Evolutionary conservation across 2,888 invertebrate species (phyloP).

Genomic region (Acronicta alni): DNA sequence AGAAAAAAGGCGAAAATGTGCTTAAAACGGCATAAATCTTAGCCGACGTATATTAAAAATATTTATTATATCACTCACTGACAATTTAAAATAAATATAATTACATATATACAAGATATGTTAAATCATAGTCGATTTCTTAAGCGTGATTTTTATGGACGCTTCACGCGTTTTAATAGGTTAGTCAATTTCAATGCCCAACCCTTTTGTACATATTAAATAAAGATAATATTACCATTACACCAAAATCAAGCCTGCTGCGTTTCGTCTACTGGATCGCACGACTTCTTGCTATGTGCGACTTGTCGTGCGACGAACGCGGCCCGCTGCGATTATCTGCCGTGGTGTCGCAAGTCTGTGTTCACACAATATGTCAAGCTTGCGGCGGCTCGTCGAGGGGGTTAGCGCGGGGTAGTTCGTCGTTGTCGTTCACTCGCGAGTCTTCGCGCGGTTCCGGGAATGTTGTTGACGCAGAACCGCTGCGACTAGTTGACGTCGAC

Average conservation of each 20-base stretch:
- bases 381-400: slow-evolving; percentile 86
- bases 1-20: slow-evolving; percentile 28
- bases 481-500: slow-evolving; percentile 64
- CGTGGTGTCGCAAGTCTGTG: not conserved
- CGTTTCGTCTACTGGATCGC: not conserved
- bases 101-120: slow-evolving; percentile 16
- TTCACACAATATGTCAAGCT: slow-evolving; percentile 71
- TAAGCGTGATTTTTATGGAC: not conserved
- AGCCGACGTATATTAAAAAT: slow-evolving; percentile 14
- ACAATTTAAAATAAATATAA: slow-evolving; percentile 23
- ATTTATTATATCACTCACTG: not conserved
- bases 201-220: slow-evolving; percentile 6
- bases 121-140: not conserved
- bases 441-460: slow-evolving; percentile 49
- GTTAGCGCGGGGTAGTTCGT: slow-evolving; percentile 81
- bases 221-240: slow-evolving; percentile 10
- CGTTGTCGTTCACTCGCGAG: slow-evolving; percentile 41
- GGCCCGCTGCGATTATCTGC: slow-evolving; percentile 3
- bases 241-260: slow-evolving; percentile 9
- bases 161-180: no score
- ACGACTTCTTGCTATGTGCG: slow-evolving; percentile 3
- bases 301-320: slow-evolving; percentile 6
- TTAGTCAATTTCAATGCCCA: no score
- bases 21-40: slow-evolving; percentile 6
- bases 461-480: slow-evolving; percentile 58